Percentiles rank a stretch among this genome's conserved stretches.
phyloP scores from a whole-genome alignment of 2,888 invertebrate genomes.

The Parascotia fuliginaria region DNA sequence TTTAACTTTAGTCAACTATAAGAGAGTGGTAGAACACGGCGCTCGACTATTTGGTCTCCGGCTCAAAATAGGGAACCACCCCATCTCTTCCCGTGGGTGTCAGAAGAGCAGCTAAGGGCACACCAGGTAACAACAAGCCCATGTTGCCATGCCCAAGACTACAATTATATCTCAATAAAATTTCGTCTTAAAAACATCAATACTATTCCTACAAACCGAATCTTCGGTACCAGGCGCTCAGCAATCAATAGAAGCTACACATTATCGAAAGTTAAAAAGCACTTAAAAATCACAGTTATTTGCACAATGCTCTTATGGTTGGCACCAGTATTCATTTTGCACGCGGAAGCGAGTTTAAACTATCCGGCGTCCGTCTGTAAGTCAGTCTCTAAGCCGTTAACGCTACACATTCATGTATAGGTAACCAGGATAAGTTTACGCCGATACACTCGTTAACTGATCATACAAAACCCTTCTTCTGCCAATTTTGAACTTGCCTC shows the following conservation, averaged over 20 bases:
- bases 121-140: too few species aligned
- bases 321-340: constrained; percentile 4
- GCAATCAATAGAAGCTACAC: neutral
- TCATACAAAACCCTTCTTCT: constrained; percentile 37
- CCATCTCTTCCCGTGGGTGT: too few species aligned
- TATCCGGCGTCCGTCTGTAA: too few species aligned
- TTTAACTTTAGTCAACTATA: too few species aligned
- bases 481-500: constrained; percentile 37
- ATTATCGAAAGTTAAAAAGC: neutral
- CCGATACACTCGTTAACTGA: constrained; percentile 33
- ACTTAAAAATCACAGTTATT: constrained; percentile 7
- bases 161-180: neutral
- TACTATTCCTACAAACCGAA: neutral
- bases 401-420: constrained; percentile 39
- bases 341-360: constrained; percentile 45
- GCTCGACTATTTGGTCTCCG: too few species aligned
- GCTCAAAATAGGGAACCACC: too few species aligned
- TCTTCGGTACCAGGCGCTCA: constrained; percentile 5
- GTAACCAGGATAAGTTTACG: constrained; percentile 26
- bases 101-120: too few species aligned
- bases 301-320: constrained; percentile 12
- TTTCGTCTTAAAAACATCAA: neutral
- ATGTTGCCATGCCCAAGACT: too few species aligned
- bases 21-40: too few species aligned
- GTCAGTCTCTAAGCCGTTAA: constrained; percentile 40